phyloP scores from a whole-genome alignment of 2,113 vertebrate species.

The Vombatus ursinus region DNA sequence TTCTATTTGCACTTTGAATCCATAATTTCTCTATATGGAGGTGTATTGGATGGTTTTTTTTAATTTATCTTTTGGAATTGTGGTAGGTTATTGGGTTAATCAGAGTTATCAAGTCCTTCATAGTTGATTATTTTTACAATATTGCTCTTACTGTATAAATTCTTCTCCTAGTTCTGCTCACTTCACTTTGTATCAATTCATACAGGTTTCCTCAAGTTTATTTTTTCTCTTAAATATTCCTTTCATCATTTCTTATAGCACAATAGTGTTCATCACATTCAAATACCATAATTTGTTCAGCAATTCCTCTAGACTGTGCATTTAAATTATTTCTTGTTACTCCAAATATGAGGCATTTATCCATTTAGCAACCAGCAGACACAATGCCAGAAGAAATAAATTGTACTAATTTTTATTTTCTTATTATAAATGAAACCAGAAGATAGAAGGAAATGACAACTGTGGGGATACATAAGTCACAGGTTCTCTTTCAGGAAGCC shows the following conservation, averaged over 20 bases:
- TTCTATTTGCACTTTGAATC: neutral
- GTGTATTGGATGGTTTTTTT: neutral
- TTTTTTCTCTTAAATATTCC: neutral
- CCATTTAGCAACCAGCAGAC: neutral
- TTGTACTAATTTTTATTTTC: neutral
- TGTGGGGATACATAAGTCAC: neutral
- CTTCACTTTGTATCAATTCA: neutral
- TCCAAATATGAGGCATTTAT: neutral
- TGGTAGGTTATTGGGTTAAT: neutral
- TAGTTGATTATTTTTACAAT: neutral
- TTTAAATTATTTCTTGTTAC: neutral
- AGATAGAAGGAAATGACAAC: neutral
- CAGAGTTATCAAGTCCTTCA: neutral
- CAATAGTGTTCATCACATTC: neutral
- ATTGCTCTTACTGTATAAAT: neutral
- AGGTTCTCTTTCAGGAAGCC: neutral
- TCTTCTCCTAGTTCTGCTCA: neutral
- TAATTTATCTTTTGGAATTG: neutral
- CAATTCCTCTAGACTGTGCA: neutral
- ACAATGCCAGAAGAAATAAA: neutral
- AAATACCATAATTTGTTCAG: neutral
- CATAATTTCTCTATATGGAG: neutral
- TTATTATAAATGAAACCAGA: neutral
- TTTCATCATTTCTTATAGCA: neutral
- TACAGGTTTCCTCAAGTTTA: neutral